Evolutionary conservation across 2,113 vertebrate species (phyloP).

Genomic region (Sclerurus mexicanus): DNA sequence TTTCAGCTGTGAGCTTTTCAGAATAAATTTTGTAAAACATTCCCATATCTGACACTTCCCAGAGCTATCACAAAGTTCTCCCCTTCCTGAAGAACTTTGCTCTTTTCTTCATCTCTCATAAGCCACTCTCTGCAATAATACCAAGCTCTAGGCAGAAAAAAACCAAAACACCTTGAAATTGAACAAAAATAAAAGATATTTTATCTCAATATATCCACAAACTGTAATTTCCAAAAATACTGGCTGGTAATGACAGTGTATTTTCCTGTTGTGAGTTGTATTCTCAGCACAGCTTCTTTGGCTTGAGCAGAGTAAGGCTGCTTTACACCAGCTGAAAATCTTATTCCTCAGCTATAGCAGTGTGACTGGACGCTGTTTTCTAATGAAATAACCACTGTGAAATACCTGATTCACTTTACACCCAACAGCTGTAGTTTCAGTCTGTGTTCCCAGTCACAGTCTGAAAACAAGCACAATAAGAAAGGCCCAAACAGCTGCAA

Average conservation of each 20-base stretch:
- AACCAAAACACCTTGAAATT: neutral
- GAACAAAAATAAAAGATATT: neutral
- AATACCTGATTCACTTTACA: slow-evolving; percentile 82
- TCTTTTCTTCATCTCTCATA: neutral
- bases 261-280: neutral
- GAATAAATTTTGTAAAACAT: neutral
- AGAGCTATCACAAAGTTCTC: slow-evolving; percentile 8
- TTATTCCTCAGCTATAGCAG: neutral
- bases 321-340: slow-evolving; percentile 36
- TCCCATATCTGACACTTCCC: neutral
- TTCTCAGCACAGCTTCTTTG: neutral
- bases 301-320: neutral
- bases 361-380: slow-evolving; percentile 73
- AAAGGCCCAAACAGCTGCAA: slow-evolving; percentile 82
- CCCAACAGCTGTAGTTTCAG: slow-evolving; percentile 77
- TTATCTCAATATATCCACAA: neutral
- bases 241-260: neutral
- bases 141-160: neutral
- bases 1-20: neutral
- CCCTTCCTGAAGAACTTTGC: neutral
- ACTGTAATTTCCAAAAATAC: neutral
- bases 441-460: slow-evolving; percentile 75
- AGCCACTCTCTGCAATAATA: neutral
- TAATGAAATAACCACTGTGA: slow-evolving; percentile 80
- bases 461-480: slow-evolving; percentile 73